Evolutionary conservation across 2,888 invertebrate genomes (phyloP).

Genomic region (Eristalinus aeneus): DNA sequence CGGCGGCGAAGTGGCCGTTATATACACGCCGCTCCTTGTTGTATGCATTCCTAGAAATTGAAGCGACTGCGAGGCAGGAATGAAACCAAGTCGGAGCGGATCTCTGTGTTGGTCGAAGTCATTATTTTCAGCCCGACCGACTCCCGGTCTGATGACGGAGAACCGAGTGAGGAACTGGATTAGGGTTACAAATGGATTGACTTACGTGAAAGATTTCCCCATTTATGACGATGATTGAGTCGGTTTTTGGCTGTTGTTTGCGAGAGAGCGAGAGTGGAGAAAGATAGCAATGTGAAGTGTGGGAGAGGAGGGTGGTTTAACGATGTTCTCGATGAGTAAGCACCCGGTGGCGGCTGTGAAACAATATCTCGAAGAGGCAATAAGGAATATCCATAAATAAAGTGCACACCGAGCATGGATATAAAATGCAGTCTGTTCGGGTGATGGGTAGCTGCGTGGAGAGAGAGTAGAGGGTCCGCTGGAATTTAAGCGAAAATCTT

Average conservation of each 20-base stretch:
- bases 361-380: background rate
- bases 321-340: background rate
- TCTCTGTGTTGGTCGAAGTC: background rate
- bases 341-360: background rate
- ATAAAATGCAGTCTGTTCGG: background rate
- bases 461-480: background rate
- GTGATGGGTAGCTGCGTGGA: background rate
- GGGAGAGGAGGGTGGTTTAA: background rate
- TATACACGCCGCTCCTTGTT: slow-evolving; percentile 33
- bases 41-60: slow-evolving; percentile 57
- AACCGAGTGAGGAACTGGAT: slow-evolving; percentile 3
- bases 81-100: background rate
- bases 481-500: background rate
- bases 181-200: background rate
- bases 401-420: background rate
- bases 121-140: background rate
- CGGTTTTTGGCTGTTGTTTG: too few species aligned
- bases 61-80: background rate
- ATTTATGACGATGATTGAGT: too few species aligned
- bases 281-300: background rate
- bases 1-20: background rate
- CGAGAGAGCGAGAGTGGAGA: too few species aligned
- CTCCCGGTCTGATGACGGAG: too few species aligned
- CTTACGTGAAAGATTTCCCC: background rate
- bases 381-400: background rate